These are phyloP conservation scores for Hydrochoerus hydrochaeris DNA, from an alignment of 2,113 vertebrate genomes.

Conservation along the genomic window DNA sequence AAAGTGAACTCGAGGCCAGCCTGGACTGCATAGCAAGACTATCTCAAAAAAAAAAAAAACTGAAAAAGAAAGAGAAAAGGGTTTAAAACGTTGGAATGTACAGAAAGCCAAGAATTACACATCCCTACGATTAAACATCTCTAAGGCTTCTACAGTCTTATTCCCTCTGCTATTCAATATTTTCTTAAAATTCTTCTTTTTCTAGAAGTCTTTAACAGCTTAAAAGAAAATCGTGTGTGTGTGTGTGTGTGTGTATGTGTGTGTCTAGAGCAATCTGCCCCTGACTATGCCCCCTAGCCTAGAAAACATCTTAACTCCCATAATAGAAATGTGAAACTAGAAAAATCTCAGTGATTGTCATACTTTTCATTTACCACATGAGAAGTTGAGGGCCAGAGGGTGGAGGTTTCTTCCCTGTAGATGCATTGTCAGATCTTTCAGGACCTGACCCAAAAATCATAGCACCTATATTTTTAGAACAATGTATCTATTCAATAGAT, in stretches of 20 bases:
- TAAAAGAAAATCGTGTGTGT: background rate
- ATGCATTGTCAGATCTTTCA: background rate
- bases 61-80: background rate
- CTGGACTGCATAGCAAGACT: too few relatives aligned
- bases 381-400: background rate
- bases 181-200: slow-evolving; percentile 35
- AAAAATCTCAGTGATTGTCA: background rate
- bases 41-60: background rate
- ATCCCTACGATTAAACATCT: background rate
- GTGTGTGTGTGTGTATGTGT: background rate
- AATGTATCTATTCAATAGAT: background rate
- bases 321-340: background rate
- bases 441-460: background rate
- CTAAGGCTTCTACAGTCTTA: background rate
- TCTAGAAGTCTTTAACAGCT: background rate
- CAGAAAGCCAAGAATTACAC: background rate
- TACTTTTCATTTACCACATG: background rate
- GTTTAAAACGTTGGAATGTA: background rate
- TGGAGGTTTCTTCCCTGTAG: background rate
- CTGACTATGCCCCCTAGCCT: background rate
- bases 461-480: background rate
- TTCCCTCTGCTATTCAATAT: background rate
- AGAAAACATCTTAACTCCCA: background rate
- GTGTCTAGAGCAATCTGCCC: background rate
- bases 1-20: too few relatives aligned